Base-by-base conservation (phyloP, 2,888 invertebrate genomes). In the Diabrotica balteata region DNA sequence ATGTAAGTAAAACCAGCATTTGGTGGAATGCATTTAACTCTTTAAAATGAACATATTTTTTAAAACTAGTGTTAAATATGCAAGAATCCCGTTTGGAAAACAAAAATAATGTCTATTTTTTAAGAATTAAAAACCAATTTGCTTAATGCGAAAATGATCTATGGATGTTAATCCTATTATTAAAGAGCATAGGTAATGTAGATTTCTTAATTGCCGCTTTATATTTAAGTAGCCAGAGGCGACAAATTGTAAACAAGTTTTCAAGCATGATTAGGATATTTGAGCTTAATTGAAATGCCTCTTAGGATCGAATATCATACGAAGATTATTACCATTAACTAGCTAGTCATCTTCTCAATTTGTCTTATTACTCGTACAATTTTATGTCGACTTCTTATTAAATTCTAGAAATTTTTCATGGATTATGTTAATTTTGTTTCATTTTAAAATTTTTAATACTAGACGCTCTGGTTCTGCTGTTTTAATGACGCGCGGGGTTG, bases 261-360 rank as follows among this genome's bases (percentile, higher is more conserved):
- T 67, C 57, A 62, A 63, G 53, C 59, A 59, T 63, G 61, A 67
- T 67, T 67, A 61, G 67, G 62, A 63, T 62, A 67, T 62, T 62
- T 62, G 62, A 62, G 58, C 60, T 57, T 62, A 60, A 66, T 66
- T 67, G 67, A 67, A 57, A 57, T 63, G 57, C 67, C 59, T 54
- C 32, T 59, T 43, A 5, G 51, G 51, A 66, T 54, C 8, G 60
- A 60, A 66, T 55, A 50, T 66, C 49, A 49, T 61, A 59, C 32
- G 8, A 22, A 45, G 54, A 57, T 57, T 57, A 57, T 57, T 57
- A 57, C 42, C 42, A 51, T 53, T 55, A 55, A 43, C 55, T 4
- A 55, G 55, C 8, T 44, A 55, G 55, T 7, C 55, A 43, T 43
- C 44, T 55, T 53, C 32, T 32, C 32, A 32, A 32, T 32, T 32